A percentile compares a stretch with the other conserved stretches of the same genome.
Conservation (phyloP, 2,113 vertebrate species). For the Microcebus griseorufus region DNA sequence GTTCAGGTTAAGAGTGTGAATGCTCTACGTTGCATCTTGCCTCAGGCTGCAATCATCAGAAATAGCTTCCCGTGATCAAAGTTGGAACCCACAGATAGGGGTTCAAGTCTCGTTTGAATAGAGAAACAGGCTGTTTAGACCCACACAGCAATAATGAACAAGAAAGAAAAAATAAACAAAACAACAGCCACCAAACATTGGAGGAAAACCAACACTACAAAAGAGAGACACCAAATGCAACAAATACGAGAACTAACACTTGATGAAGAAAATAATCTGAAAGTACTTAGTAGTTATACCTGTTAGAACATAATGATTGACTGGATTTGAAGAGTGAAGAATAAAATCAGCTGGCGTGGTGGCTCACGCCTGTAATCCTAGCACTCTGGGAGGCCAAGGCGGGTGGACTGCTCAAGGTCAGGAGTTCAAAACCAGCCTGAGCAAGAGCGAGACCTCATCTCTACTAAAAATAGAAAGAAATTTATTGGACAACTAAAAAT, state of each 20-base stretch:
- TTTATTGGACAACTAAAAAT: too few species aligned
- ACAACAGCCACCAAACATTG: background rate
- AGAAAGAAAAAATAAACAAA: background rate
- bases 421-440: too few species aligned
- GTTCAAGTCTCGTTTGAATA: background rate
- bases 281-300: background rate
- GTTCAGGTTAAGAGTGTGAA: background rate
- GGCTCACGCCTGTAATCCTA: too few species aligned
- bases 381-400: too few species aligned
- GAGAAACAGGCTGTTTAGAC: background rate
- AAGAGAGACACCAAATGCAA: background rate
- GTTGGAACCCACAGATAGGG: background rate
- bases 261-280: conserved; percentile 21
- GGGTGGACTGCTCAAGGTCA: too few species aligned
- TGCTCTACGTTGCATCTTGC: background rate
- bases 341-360: background rate
- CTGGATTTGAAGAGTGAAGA: background rate
- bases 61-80: background rate
- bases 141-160: background rate
- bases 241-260: background rate
- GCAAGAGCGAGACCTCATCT: too few species aligned
- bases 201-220: background rate
- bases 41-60: background rate
- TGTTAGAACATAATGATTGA: background rate
- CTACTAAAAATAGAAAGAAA: too few species aligned